Evolutionary conservation across 2,797 vertebrate genomes (phyloP).

Genomic region (Sebastes kiyomatsui): DNA sequence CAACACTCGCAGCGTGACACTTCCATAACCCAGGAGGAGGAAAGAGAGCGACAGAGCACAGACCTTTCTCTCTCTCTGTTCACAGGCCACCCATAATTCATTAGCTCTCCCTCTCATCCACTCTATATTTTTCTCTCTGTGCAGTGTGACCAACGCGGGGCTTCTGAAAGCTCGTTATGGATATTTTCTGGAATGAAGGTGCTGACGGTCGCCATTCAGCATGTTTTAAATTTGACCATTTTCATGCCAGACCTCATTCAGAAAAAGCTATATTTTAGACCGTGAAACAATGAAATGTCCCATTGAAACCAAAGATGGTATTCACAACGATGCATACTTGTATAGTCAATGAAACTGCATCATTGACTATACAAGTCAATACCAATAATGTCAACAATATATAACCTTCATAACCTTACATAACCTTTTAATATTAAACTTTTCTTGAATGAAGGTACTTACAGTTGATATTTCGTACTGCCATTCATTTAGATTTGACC

Average conservation of each 20-base stretch:
- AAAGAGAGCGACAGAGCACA: slow-evolving; percentile 34
- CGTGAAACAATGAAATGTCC: not conserved
- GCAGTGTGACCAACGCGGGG: slow-evolving; percentile 38
- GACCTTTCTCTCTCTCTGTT: slow-evolving; percentile 22
- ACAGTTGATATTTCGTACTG: not conserved
- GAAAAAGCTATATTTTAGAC: slow-evolving; percentile 6
- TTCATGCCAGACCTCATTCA: slow-evolving; percentile 27
- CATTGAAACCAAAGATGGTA: not conserved
- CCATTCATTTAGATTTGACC: slow-evolving; percentile 34
- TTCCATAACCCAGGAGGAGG: slow-evolving; percentile 64
- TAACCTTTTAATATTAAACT: no score
- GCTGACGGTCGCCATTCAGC: slow-evolving; percentile 44
- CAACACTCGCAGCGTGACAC: slow-evolving; percentile 69
- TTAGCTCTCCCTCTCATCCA: slow-evolving; percentile 63
- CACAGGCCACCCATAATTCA: slow-evolving; percentile 62
- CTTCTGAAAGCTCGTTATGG: slow-evolving; percentile 23
- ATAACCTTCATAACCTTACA: no score
- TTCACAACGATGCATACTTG: not conserved
- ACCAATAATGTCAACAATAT: no score
- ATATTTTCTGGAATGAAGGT: slow-evolving; percentile 42
- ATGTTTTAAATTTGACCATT: slow-evolving; percentile 40
- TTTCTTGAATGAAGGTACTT: no score
- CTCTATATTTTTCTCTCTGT: slow-evolving; percentile 21
- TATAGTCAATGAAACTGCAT: no score
- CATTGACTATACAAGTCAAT: no score